Evolutionary conservation across 2,797 vertebrate genomes (phyloP), one percentile per base, ranked within the genome.

Genomic region (Notoglanidium macrostoma): DNA sequence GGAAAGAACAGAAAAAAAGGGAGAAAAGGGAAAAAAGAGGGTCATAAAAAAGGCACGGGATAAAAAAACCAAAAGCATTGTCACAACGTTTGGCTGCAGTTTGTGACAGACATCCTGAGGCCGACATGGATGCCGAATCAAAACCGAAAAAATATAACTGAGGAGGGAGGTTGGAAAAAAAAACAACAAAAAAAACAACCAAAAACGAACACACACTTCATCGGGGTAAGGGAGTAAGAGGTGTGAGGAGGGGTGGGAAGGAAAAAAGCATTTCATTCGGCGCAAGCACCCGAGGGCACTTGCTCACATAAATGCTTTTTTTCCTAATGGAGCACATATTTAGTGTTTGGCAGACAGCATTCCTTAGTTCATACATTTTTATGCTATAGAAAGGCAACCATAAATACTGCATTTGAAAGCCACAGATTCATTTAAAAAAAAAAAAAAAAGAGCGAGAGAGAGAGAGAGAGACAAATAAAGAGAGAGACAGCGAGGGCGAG

Each of bases 41-140:
- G 96, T 96, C 96, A 96, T 96, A 96, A 96, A 89, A 95, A 94
- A 95, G 93, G 95, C 93, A 95, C 80, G 95, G 95, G 94, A 78
- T 94, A 95, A 92, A 89, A 92, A 92, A 96, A 95, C 95, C 93
- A 95, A 92, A 92, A 96, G 94, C 95, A 96, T 96, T 96, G 96
- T 96, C 96, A 96, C 96, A 96, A 96, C 94, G 95, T 96, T 96
- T 95, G 95, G 95, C 96, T 96, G 96, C 95, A 95, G 95, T 96
- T 96, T 96, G 96, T 96, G 96, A 96, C 96, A 96, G 96, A 96
- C 96, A 96, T 96, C 96, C 96, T 94, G 94, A 95, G 96, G 94
- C 85, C 94, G 94, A 94, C 93, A 95, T 92, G 96, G 96, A 96
- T 96, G 96, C 95, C 96, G 92, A 95, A 95, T 93, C 96, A 90